phyloP scores from a whole-genome alignment of 1,140 invertebrate species.

The Akabosia matsudoensis region DNA sequence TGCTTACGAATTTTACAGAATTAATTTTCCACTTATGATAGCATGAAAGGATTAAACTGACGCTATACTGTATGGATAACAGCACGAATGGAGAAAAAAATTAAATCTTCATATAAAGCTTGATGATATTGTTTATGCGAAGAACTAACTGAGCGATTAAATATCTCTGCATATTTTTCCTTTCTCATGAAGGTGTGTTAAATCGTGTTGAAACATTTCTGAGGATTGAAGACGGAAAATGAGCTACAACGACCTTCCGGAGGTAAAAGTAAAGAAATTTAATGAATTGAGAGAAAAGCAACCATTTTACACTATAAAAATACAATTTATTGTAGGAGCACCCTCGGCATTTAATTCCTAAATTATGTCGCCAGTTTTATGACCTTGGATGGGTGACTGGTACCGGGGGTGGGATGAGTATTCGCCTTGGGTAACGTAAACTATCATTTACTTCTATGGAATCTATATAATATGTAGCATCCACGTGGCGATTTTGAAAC shows the following conservation, averaged over 20 bases:
- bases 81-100: no score
- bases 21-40: no score
- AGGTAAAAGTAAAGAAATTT: not conserved
- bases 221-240: conserved; percentile 3
- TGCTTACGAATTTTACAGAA: no score
- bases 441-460: conserved; percentile 33
- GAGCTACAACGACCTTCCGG: not conserved
- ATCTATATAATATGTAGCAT: not conserved
- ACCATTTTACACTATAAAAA: no score
- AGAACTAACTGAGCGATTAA: no score
- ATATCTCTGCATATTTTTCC: no score
- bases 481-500: not conserved
- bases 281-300: not conserved
- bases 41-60: no score
- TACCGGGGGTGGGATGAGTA: conserved; percentile 87
- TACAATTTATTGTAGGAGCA: conserved; percentile 60
- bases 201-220: no score
- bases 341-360: conserved; percentile 81
- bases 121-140: no score
- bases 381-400: conserved; percentile 93
- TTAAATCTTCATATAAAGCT: no score
- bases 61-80: no score
- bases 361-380: conserved; percentile 87
- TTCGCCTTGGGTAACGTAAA: conserved; percentile 68
- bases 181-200: no score